phyloP scores from a whole-genome alignment of 2,113 vertebrate genomes.

The Eurystomus gularis region DNA sequence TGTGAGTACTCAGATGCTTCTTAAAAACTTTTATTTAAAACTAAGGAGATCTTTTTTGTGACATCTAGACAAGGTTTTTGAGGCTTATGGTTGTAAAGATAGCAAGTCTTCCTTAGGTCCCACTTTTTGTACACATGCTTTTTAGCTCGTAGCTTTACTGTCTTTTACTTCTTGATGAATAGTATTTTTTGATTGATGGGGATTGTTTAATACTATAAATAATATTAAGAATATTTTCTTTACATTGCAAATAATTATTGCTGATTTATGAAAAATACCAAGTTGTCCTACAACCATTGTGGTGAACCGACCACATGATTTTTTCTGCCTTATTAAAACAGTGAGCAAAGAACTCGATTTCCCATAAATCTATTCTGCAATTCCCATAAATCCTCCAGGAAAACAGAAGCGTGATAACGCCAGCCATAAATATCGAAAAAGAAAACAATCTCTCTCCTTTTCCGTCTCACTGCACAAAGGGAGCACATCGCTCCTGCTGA shows the following conservation, averaged over 20 bases:
- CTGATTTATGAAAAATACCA: background rate
- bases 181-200: background rate
- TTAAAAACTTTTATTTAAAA: background rate
- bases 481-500: too few relatives aligned
- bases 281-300: background rate
- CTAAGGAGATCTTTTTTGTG: background rate
- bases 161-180: background rate
- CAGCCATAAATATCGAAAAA: too few relatives aligned
- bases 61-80: background rate
- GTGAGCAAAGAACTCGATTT: too few relatives aligned
- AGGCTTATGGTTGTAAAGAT: background rate
- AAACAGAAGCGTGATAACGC: too few relatives aligned
- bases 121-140: background rate
- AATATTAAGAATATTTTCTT: background rate
- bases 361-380: too few relatives aligned
- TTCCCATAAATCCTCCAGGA: too few relatives aligned
- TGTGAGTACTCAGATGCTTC: background rate
- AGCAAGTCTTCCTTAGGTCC: fast-evolving
- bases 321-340: too few relatives aligned
- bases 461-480: too few relatives aligned
- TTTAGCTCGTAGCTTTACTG: background rate
- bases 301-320: too few relatives aligned
- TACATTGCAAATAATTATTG: background rate
- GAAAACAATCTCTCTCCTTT: too few relatives aligned
- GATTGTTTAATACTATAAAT: background rate